These are phyloP conservation scores for Helobdella robusta DNA, from an alignment of 2,888 invertebrate species.

Conservation along the genomic window DNA sequence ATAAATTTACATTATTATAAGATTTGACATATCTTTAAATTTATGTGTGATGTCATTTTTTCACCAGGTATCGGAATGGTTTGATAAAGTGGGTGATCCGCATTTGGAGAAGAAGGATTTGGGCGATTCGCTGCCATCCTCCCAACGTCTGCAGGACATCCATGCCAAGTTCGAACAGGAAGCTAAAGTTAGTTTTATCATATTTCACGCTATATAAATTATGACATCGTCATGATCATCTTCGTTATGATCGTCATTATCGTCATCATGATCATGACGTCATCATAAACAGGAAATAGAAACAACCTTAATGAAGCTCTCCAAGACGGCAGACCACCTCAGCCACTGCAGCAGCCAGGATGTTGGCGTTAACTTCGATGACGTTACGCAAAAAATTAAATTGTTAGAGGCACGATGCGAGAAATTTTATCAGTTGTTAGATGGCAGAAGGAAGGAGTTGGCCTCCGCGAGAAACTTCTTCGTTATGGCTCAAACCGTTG, in stretches of 20 bases:
- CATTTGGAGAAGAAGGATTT: constrained; percentile 54
- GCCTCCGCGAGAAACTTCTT: constrained; percentile 65
- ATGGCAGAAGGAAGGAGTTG: constrained; percentile 61
- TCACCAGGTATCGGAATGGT: constrained; percentile 48
- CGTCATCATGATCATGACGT: too few species aligned
- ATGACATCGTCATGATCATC: too few species aligned
- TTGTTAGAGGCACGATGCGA: constrained; percentile 46
- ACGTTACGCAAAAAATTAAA: constrained; percentile 44
- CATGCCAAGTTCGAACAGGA: constrained; percentile 62
- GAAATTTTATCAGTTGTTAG: constrained; percentile 63
- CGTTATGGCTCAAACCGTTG: constrained; percentile 60
- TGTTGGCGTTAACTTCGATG: constrained; percentile 45
- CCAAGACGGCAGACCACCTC: constrained; percentile 67
- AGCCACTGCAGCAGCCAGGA: constrained; percentile 63
- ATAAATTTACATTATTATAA: too few species aligned
- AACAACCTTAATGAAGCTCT: constrained; percentile 66
- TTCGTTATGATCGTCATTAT: too few species aligned
- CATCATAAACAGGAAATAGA: constrained; percentile 62
- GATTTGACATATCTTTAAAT: too few species aligned
- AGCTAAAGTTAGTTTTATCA: constrained; percentile 57
- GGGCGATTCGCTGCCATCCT: constrained; percentile 64
- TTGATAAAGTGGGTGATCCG: constrained; percentile 41
- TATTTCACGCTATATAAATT: too few species aligned
- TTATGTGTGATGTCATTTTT: too few species aligned
- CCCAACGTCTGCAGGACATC: constrained; percentile 61